Evolutionary conservation across 35 echinoderm and acorn worm genomes (phyloP).

Genomic region (Acanthaster planci): DNA sequence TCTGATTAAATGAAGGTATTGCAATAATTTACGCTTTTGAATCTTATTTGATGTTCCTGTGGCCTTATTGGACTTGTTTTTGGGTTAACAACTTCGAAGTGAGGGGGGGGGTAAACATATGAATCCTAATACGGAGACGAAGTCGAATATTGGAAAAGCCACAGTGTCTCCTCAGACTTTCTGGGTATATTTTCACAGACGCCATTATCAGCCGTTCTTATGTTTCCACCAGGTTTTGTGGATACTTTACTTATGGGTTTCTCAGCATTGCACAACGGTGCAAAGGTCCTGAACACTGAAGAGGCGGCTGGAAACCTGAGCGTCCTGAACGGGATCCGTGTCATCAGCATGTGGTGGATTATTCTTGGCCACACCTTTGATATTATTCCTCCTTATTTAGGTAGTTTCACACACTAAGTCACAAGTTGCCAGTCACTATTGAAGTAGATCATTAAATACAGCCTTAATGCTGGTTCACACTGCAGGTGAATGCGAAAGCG

Average conservation of each 20-base stretch:
- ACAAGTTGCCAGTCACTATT: background rate
- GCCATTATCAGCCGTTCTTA: background rate
- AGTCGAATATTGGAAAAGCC: no score
- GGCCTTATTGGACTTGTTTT: no score
- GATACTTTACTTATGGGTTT: conserved; percentile 63
- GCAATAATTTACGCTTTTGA: no score
- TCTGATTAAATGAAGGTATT: no score
- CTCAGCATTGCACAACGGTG: conserved; percentile 63
- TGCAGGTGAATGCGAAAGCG: no score
- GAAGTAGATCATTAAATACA: background rate
- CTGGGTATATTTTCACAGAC: no score
- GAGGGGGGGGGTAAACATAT: background rate
- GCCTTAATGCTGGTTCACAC: no score
- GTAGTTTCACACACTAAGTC: background rate
- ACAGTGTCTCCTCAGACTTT: background rate
- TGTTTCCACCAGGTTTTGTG: conserved; percentile 22
- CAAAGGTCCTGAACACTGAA: conserved; percentile 58
- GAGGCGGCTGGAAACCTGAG: conserved; percentile 41
- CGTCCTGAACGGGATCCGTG: conserved; percentile 75
- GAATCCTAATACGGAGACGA: no score
- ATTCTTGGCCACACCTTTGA: conserved; percentile 54
- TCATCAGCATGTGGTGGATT: conserved; percentile 91
- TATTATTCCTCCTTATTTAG: background rate
- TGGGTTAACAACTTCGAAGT: no score
- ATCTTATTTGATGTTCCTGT: no score